Conservation (phyloP, 2,113 vertebrate genomes). For the Apodemus speciosus region DNA sequence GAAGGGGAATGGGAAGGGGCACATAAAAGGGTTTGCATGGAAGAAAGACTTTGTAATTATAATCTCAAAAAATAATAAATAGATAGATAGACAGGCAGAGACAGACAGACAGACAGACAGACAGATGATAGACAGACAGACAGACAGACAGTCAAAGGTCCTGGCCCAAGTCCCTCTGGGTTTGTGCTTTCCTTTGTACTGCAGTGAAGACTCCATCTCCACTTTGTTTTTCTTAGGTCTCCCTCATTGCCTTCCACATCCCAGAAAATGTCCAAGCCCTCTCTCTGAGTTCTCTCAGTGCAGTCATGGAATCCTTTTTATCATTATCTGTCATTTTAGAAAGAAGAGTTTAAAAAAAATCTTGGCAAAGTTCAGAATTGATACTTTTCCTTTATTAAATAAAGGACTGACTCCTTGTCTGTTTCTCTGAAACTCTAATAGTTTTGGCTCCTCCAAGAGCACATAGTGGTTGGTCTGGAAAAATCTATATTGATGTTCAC, state of each 20-base stretch:
- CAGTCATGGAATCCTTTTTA: not conserved
- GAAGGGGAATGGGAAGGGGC: too few species aligned
- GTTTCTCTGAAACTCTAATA: constrained; percentile 21
- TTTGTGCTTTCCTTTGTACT: not conserved
- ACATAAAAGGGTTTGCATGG: too few species aligned
- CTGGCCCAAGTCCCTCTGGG: not conserved
- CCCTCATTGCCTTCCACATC: not conserved
- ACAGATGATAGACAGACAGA: too few species aligned
- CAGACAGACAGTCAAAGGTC: not conserved
- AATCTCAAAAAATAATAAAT: too few species aligned
- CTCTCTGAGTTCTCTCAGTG: not conserved
- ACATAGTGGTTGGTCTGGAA: constrained; percentile 40
- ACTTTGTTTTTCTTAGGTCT: not conserved
- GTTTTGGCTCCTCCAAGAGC: constrained; percentile 12
- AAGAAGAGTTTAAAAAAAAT: not conserved
- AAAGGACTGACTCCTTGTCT: not conserved
- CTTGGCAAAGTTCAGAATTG: not conserved
- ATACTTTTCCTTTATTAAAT: constrained; percentile 39
- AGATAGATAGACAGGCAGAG: too few species aligned
- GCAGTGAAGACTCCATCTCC: not conserved
- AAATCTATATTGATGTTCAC: constrained; percentile 34
- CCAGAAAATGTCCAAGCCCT: not conserved
- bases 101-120: too few species aligned
- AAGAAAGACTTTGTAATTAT: too few species aligned
- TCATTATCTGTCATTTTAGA: not conserved